A percentile compares a stretch with the other conserved stretches of the same genome.
These are phyloP conservation scores for Clangula hyemalis DNA, from an alignment of 2,797 vertebrate species.

Conservation along the genomic window DNA sequence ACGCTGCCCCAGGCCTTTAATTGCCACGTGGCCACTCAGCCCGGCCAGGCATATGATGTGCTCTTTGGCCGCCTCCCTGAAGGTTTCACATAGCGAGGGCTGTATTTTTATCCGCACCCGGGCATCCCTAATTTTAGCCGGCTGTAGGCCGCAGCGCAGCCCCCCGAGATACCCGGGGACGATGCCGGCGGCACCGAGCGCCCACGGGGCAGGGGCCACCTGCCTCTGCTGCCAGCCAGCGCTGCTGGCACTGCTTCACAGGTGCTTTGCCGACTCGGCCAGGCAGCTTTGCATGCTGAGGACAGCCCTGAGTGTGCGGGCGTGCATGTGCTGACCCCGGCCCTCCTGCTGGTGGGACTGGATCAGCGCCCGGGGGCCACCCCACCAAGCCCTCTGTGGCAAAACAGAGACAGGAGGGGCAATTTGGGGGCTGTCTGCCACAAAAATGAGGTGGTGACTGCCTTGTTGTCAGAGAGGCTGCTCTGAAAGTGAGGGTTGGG, in stretches of 20 bases:
- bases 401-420: neutral
- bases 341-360: neutral
- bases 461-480: neutral
- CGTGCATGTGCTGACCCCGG: neutral
- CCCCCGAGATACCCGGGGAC: neutral
- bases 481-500: neutral
- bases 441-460: fast-evolving
- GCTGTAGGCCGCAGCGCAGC: neutral
- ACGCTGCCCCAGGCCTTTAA: neutral
- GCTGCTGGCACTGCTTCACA: neutral
- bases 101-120: slow-evolving; percentile 44
- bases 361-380: fast-evolving
- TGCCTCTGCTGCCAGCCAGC: neutral
- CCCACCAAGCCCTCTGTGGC: fast-evolving
- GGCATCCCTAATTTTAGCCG: slow-evolving; percentile 60
- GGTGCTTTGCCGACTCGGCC: neutral
- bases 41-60: neutral
- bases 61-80: slow-evolving; percentile 42
- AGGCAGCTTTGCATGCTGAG: fast-evolving
- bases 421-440: neutral
- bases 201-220: neutral
- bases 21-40: neutral
- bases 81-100: slow-evolving; percentile 45
- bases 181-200: fast-evolving
- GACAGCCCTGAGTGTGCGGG: fast-evolving